Percentiles rank a stretch among this genome's conserved stretches.
phyloP scores from a whole-genome alignment of 1,140 invertebrate species.

The Drosophila orosa region DNA sequence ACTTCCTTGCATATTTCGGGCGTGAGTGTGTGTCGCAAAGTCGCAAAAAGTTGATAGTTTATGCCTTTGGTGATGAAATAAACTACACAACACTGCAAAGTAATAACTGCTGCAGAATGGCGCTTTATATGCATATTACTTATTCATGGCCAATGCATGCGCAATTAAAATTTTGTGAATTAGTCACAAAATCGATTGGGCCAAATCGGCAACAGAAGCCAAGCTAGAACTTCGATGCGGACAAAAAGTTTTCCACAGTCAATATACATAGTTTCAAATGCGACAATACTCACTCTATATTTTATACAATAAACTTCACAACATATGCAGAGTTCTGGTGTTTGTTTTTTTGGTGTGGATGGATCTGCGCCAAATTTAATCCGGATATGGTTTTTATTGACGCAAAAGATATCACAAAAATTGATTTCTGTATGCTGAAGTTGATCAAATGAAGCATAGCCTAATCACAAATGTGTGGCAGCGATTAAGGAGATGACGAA shows the following conservation, averaged over 20 bases:
- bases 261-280: slow-evolving; percentile 34
- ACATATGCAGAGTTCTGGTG: slow-evolving; percentile 4
- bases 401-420: slow-evolving; percentile 18
- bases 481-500: slow-evolving; percentile 17
- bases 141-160: slow-evolving; percentile 74
- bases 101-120: slow-evolving; percentile 47
- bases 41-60: slow-evolving; percentile 78
- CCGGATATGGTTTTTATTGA: slow-evolving; percentile 42
- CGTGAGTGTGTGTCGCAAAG: slow-evolving; percentile 36
- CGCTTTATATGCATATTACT: slow-evolving; percentile 64
- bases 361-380: slow-evolving; percentile 40
- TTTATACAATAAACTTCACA: slow-evolving; percentile 4
- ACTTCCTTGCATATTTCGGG: slow-evolving; percentile 64
- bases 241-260: slow-evolving; percentile 35
- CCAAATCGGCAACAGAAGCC: slow-evolving; percentile 59
- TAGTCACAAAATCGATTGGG: slow-evolving; percentile 77
- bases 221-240: slow-evolving; percentile 39
- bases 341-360: slow-evolving; percentile 35
- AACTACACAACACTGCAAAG: slow-evolving; percentile 55
- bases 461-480: slow-evolving; percentile 22
- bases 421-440: slow-evolving; percentile 20
- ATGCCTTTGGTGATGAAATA: slow-evolving; percentile 58
- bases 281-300: slow-evolving; percentile 25
- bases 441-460: slow-evolving; percentile 24
- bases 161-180: slow-evolving; percentile 76